Evolutionary conservation across 2,113 vertebrate species (phyloP), one percentile per base, ranked within the genome.

Genomic region (Syrrhaptes paradoxus): DNA sequence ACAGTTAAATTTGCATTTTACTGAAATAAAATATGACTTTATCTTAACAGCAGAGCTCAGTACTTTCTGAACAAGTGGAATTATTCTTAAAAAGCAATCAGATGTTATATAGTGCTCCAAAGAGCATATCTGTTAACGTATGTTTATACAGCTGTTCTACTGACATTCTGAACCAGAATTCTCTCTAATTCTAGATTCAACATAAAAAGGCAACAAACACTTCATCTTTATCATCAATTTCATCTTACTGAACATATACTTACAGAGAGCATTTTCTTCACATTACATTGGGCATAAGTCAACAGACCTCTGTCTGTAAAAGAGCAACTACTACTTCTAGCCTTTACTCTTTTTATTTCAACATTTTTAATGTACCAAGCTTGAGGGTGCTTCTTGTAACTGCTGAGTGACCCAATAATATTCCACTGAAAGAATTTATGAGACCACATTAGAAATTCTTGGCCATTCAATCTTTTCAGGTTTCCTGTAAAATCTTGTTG

Each of bases 401-500:
- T 74, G 43, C 55, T 8, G 8, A 86, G 18, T 77, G 72, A 95
- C 38, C 63, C 66, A 70, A 15, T 49, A 86, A 63, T 86, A 80
- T 24, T 84, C 38, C 38, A 81, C 65, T 52, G 63, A 67, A 94
- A 77, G n/a, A 90, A 92, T 71, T 89, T 57, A 79, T 29, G 19
- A 93, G 66, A 70, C 54, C 82, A 70, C 85, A 83, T 78, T 65
- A 85, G 49, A 91, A 93, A 78, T 79, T 72, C 71, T 55, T n/a
- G 31, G 74, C 62, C 74, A 91, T 82, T 68, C 66, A 79, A 54
- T 83, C 74, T 87, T 87, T 82, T 45, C 62, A 68, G 34, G 62
- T 91, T 83, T 97, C 85, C 68, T 84, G 76, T 74, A 95, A 52
- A 59, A 92, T 77, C 86, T 75, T 81, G 73, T 87, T 74, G 34